Base-by-base conservation (phyloP, 1,140 invertebrate genomes). In the Bombus confusus region DNA sequence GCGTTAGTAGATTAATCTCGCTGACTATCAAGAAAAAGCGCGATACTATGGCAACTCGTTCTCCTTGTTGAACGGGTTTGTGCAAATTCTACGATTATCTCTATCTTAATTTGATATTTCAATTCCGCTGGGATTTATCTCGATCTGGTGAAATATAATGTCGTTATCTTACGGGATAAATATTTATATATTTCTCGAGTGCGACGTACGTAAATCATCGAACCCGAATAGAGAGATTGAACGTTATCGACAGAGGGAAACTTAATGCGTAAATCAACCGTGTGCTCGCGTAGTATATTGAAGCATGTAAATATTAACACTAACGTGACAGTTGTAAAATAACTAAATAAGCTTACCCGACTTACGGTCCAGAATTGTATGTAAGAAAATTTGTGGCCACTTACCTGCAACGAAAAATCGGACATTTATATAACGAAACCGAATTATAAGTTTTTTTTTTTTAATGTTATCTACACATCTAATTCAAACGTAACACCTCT, bases 1-100 rank as follows among this genome's bases (percentile, higher is more conserved):
- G 52, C 8, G 22, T 89, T 83, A 91, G 88, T 86, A 92, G 87
- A 92, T 90, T 88, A 91, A 88, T 87, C 72, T 80, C 84, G 81
- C 82, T 82, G 76, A 87, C 86, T 88, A 85, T 90, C 81, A 82
- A 83, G 41, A 34, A n/a, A 62, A 57, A 85, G 28, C 37, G 37
- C 4, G 8, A 37, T 34, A n/a, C 22, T 22, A n/a, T 62, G n/a
- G 28, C 22, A 57, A 71, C 75, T 39, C 25, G 73, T 77, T 75
- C 71, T 66, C 47, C 37, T 39, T 69, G 62, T 43, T 59, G 31
- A 52, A 79, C 76, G 15, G 52, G 66, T 84, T 71, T 31, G 18
- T 39, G 82, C 22, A 79, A 71, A 84, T 62, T 34, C 66, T 47
- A n/a, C 66, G 64, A 79, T 79, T 79, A 79, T 43, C 75, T 79